A percentile compares a stretch with the other conserved stretches of the same genome.
These are phyloP conservation scores for Helarctos malayanus DNA, from an alignment of 2,797 vertebrate genomes.

Conservation along the genomic window DNA sequence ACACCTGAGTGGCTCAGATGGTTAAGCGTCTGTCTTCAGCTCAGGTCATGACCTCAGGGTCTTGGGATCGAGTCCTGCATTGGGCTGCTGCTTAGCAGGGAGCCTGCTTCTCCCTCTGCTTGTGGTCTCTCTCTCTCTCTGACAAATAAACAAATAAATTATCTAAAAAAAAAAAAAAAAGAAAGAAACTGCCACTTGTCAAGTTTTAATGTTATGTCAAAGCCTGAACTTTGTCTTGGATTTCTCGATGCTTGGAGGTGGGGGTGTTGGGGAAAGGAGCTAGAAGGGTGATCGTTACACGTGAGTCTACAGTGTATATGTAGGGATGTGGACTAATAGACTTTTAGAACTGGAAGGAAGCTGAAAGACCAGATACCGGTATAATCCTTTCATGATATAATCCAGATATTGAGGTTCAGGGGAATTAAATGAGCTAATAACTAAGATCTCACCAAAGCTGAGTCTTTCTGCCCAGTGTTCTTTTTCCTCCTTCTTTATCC, in stretches of 20 bases:
- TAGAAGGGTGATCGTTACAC: neutral
- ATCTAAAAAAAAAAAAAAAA: neutral
- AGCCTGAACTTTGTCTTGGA: neutral
- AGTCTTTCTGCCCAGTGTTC: neutral
- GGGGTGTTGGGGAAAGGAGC: neutral
- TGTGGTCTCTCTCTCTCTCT: neutral
- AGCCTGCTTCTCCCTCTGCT: neutral
- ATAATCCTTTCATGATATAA: neutral
- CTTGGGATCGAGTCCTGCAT: neutral
- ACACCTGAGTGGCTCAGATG: neutral
- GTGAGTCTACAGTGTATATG: neutral
- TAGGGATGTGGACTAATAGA: neutral
- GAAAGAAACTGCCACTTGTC: neutral
- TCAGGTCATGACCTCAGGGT: neutral
- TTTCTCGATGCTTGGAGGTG: neutral
- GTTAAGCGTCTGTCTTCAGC: neutral
- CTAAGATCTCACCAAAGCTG: neutral
- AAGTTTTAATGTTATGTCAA: neutral
- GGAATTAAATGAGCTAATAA: neutral
- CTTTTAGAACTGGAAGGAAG: neutral
- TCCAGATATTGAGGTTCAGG: neutral
- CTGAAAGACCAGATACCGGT: neutral
- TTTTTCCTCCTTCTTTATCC: neutral
- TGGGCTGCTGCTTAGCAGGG: neutral
- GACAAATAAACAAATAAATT: neutral